Conservation (phyloP, 2,888 invertebrate species). For the Lasioglossum marginatum region DNA sequence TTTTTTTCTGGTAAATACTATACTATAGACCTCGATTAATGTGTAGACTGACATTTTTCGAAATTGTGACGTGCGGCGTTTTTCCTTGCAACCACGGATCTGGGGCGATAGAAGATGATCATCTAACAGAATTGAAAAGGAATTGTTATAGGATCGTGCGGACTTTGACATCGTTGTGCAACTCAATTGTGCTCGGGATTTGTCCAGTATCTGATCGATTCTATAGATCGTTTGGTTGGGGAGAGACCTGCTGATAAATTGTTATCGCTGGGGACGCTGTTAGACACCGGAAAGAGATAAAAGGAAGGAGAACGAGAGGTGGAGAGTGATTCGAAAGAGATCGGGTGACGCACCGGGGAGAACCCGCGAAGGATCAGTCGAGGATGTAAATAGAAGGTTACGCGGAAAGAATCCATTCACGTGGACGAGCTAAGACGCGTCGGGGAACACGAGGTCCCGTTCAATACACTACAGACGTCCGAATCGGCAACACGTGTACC, state of each 20-base stretch:
- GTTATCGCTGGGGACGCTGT: background rate
- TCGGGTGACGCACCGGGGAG: background rate
- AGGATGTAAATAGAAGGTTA: conserved; percentile 23
- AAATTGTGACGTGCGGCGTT: too few species aligned
- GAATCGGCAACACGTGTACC: background rate
- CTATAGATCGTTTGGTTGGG: conserved; percentile 34
- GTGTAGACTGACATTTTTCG: too few species aligned
- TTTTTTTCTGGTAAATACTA: too few species aligned
- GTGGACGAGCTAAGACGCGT: background rate
- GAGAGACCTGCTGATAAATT: conserved; percentile 28
- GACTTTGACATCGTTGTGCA: conserved; percentile 18
- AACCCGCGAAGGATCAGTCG: background rate
- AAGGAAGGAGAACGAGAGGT: background rate
- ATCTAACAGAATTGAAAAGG: background rate
- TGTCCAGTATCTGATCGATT: background rate
- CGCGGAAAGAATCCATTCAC: background rate
- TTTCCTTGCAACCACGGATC: background rate
- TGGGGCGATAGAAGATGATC: conserved; percentile 8
- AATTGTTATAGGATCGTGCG: background rate
- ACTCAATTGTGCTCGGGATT: conserved; percentile 15
- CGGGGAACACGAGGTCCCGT: background rate
- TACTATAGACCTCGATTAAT: too few species aligned
- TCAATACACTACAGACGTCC: background rate
- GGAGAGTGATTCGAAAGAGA: background rate
- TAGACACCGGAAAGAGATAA: conserved; percentile 10